Evolutionary conservation across 2,888 invertebrate species (phyloP), one percentile per base, ranked within the genome.

Genomic region (Atrina japonica): DNA sequence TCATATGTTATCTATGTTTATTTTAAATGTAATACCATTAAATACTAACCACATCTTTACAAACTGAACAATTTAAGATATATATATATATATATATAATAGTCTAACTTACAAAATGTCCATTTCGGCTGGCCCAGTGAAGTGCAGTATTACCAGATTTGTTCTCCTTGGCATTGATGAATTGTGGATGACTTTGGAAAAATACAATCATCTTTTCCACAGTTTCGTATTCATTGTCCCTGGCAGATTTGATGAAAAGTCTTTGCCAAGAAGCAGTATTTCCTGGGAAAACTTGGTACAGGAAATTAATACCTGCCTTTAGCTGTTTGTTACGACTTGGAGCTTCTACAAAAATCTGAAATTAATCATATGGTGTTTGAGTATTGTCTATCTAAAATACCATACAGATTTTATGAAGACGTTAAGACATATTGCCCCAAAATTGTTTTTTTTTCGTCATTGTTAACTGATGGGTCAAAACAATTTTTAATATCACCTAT

Each of bases 281-380:
- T 14, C 88, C 87, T n/a, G 90, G 90, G 69, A 90, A 90, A 16
- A 90, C 86, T 74, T 90, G 89, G 76, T 90, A 90, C 71, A 90
- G 77, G 80, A 90, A 88, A 58, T 70, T 70, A 1, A 82, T 76
- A 16, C 88, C 88, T 9, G 82, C 77, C 64, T 84, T 84, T 64
- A 90, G 71, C 50, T 80, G 80, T 69, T 88, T 89, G 82, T 90
- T 90, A 60, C 87, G 67, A 55, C 89, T 88, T 9, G 78, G 82
- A 2, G 87, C 83, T 70, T 90, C 89, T 66, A 88, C 81, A 80
- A 76, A 90, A 47, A 90, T 84, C 89, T 89, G 83, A 50, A 80
- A 52, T 30, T 45, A 30, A 5, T 47, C 45, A 23, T 27, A 29
- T 30, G 11, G 21, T 7, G 0, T 16, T 56, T 29, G 23, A 21